phyloP scores from a whole-genome alignment of 2,797 vertebrate genomes.

The Lacerta bilineata region DNA sequence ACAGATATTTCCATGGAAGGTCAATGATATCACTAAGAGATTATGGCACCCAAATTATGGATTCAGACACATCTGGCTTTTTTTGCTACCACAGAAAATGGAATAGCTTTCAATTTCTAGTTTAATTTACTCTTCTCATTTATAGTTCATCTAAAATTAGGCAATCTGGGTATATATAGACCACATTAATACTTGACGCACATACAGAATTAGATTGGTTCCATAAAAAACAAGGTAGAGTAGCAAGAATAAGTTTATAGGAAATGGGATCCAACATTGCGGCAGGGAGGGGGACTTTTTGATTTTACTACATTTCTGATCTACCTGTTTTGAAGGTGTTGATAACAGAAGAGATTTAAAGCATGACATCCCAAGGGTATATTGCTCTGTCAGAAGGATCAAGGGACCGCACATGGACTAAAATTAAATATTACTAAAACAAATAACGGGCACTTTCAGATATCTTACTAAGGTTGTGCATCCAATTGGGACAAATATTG shows the following conservation, averaged over 20 bases:
- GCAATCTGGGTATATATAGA: slow-evolving; percentile 48
- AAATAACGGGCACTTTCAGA: background rate
- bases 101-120: slow-evolving; percentile 72
- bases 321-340: background rate
- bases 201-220: slow-evolving; percentile 43
- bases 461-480: background rate
- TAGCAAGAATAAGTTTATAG: background rate
- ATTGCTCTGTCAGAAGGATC: background rate
- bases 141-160: slow-evolving; percentile 71
- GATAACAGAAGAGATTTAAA: background rate
- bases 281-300: background rate
- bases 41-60: slow-evolving; percentile 73
- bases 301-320: background rate
- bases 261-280: slow-evolving; percentile 1
- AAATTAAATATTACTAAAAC: background rate
- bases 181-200: slow-evolving; percentile 59
- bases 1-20: slow-evolving; percentile 71
- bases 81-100: slow-evolving; percentile 68
- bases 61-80: slow-evolving; percentile 71
- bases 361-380: background rate
- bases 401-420: background rate
- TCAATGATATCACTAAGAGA: slow-evolving; percentile 72
- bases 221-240: slow-evolving; percentile 2
- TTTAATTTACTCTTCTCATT: slow-evolving; percentile 65
- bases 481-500: too few species aligned